These are phyloP conservation scores for Benthosema pterotum DNA, from an alignment of 2,797 vertebrate species.

Conservation along the genomic window DNA sequence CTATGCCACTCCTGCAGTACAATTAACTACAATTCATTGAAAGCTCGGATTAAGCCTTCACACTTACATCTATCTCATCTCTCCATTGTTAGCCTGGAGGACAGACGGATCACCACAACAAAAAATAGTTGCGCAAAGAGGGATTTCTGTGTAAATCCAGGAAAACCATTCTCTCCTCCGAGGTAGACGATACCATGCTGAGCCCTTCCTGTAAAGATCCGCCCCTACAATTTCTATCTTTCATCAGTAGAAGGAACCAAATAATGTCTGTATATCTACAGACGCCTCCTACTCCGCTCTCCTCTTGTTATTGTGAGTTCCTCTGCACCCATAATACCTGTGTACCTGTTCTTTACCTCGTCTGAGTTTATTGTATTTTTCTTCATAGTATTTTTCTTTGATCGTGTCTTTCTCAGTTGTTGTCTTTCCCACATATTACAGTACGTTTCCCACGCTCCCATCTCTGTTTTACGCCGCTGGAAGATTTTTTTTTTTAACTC, in stretches of 20 bases:
- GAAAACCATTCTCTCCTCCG: constrained; percentile 22
- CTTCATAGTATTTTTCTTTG: no score
- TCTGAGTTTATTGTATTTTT: background rate
- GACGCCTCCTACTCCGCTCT: background rate
- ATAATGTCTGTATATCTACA: background rate
- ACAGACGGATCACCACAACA: constrained; percentile 1
- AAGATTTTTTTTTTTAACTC: no score
- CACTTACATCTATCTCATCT: background rate
- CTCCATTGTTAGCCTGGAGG: background rate
- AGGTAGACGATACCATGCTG: background rate
- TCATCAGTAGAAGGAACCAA: constrained; percentile 1
- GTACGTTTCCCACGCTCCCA: no score
- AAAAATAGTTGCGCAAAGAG: background rate
- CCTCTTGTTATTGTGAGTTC: background rate
- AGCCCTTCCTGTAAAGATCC: background rate
- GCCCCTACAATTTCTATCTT: constrained; percentile 2
- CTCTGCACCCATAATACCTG: background rate
- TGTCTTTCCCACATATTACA: no score
- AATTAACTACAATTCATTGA: constrained; percentile 5
- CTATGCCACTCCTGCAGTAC: constrained; percentile 9
- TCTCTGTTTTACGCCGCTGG: no score
- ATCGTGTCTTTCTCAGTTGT: no score
- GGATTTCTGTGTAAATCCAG: constrained; percentile 14
- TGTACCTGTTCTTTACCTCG: constrained; percentile 1
- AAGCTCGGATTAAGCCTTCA: no score